phyloP scores from a whole-genome alignment of 2,888 invertebrate genomes.

The Dryadula phaetusa region DNA sequence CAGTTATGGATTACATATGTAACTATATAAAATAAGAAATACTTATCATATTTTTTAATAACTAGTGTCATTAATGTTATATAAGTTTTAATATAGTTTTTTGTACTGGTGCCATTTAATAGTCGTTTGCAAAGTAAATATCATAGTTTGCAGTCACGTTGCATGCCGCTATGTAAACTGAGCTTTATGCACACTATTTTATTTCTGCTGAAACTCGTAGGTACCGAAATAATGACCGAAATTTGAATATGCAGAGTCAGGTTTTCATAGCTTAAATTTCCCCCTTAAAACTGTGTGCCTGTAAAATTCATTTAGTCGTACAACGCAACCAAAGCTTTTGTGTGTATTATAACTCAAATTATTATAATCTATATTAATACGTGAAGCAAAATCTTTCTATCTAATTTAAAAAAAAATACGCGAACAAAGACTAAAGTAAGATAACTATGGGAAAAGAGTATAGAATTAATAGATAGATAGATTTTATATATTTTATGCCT shows the following conservation, averaged over 20 bases:
- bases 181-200: constrained; percentile 15
- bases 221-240: constrained; percentile 15
- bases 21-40: too few relatives aligned
- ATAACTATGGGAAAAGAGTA: too few relatives aligned
- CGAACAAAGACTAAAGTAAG: too few relatives aligned
- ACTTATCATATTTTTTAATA: too few relatives aligned
- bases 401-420: too few relatives aligned
- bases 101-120: background rate
- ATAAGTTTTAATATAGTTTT: too few relatives aligned
- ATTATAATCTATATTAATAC: too few relatives aligned
- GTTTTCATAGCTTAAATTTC: constrained; percentile 20
- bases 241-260: constrained; percentile 23
- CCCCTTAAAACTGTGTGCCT: constrained; percentile 13
- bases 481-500: too few relatives aligned
- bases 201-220: constrained; percentile 24
- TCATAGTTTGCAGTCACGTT: background rate
- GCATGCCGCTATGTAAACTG: constrained; percentile 6
- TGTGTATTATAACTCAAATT: constrained; percentile 10
- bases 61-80: too few relatives aligned
- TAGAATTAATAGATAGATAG: too few relatives aligned
- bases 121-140: background rate
- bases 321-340: background rate
- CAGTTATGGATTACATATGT: too few relatives aligned
- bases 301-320: constrained; percentile 22
- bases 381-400: too few relatives aligned